Base-by-base conservation (phyloP, 2,113 vertebrate species). In the Salvelinus alpinus region DNA sequence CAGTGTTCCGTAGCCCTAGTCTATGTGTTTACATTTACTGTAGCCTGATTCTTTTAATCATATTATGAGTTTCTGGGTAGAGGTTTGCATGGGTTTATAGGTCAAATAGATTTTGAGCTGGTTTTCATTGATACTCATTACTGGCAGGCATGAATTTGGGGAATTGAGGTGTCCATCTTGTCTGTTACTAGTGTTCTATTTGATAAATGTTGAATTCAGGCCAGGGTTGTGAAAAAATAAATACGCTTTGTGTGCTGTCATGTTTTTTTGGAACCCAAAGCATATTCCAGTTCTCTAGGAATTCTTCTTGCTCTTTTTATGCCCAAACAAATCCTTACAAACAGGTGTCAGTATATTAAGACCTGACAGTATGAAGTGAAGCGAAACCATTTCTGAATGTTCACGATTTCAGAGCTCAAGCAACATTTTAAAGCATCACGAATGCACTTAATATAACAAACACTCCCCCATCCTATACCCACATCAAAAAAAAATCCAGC, bases 121-220 rank as follows among this genome's bases (percentile, higher is more conserved):
- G 83, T 83, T 77, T 84, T 79, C 85, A 82, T 85, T 78, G 87
- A 78, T 78, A 80, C 84, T 44, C 59, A 66, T 84, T 72, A 75
- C 74, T 76, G 31, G n/a, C 25, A 31, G 18, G 18, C 2, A 54
- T 69, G 54, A 20, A 31, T 38, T 9, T 48, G n/a, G 64, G 47
- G 25, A 13, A 3, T 73, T 59, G 54, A n/a, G 0, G 80, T 91
- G 0, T 88, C 92, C 3, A 72, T 60, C 0, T 79, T 93, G 84
- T 87, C 88, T 18, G 51, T 54, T 54, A 4, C 51, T 18, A 0
- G 12, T 54, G 16, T 14, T 18, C 51, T 54, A 44, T 11, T 44
- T 44, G 13, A 54, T 18, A 54, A 3, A 18, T 54, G 1, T 54
- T 54, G 51, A 54, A 54, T 54, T 54, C 4, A 54, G 13, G 11